Percentiles rank a stretch among this genome's conserved stretches.
phyloP scores from a whole-genome alignment of 2,888 invertebrate genomes.

The Ischnus inquisitorius region DNA sequence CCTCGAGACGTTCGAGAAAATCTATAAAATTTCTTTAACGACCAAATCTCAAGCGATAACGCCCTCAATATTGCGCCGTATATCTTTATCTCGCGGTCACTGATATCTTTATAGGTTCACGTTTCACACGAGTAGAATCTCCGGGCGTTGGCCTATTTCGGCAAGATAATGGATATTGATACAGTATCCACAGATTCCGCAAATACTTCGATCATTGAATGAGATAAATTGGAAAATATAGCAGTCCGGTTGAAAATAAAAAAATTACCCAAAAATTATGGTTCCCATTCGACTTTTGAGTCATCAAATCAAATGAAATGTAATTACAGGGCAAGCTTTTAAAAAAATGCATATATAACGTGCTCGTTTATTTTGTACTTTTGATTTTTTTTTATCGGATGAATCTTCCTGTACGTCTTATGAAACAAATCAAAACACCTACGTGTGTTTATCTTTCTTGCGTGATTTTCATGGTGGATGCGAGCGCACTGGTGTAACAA shows the following conservation, averaged over 20 bases:
- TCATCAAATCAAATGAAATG: neutral
- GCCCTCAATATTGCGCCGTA: neutral
- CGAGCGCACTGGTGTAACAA: slow-evolving; percentile 55
- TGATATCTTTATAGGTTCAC: slow-evolving; percentile 18
- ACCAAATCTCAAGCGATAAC: neutral
- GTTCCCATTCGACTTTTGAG: no score
- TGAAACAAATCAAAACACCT: neutral
- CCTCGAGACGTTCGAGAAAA: neutral
- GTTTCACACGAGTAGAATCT: neutral
- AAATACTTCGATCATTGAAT: no score
- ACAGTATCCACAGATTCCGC: no score
- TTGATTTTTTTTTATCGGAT: neutral
- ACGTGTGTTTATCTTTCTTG: neutral
- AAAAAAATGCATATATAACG: no score
- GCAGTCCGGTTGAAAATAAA: no score
- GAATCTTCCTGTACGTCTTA: neutral
- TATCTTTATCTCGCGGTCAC: slow-evolving; percentile 4
- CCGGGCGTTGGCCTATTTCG: slow-evolving; percentile 48
- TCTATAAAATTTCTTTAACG: neutral
- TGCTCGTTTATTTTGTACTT: neutral
- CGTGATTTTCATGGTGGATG: neutral
- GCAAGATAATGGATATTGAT: neutral
- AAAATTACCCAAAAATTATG: no score
- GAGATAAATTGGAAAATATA: no score
- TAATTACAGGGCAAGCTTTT: neutral